Evolutionary conservation across 2,113 vertebrate species (phyloP).

Genomic region (Pardalotus punctatus): DNA sequence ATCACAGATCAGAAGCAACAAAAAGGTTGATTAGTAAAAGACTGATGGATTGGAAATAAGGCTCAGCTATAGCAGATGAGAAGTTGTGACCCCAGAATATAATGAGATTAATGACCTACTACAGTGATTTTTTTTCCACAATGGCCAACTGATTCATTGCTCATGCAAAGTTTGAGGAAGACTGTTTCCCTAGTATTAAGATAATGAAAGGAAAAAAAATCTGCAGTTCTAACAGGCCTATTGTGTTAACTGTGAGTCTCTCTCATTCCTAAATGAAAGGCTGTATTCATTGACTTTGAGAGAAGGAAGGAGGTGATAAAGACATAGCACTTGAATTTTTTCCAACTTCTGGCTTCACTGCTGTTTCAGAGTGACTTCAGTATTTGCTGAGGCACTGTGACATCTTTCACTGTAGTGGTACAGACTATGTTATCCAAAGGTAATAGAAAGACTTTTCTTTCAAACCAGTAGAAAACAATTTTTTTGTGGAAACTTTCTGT

Average conservation of each 20-base stretch:
- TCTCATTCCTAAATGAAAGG: slow-evolving; percentile 13
- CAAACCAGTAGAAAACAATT: background rate
- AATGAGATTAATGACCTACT: background rate
- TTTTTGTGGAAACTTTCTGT: background rate
- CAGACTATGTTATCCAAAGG: background rate
- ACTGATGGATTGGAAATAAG: background rate
- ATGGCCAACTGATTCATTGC: background rate
- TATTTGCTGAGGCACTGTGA: background rate
- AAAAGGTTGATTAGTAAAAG: background rate
- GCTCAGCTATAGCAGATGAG: background rate
- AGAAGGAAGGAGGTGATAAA: background rate
- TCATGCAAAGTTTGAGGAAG: background rate
- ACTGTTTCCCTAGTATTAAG: background rate
- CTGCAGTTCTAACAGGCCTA: slow-evolving; percentile 17
- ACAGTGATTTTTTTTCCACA: background rate
- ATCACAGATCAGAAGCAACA: background rate
- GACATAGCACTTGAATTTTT: slow-evolving; percentile 8
- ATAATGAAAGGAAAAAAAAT: background rate
- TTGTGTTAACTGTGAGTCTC: background rate
- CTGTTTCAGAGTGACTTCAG: background rate
- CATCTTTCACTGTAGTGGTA: background rate
- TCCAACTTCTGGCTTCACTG: slow-evolving; percentile 15
- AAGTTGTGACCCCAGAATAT: background rate
- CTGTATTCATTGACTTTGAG: background rate
- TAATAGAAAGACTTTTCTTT: background rate